Base-by-base conservation (phyloP, 2,797 vertebrate genomes). In the Echiichthys vipera region DNA sequence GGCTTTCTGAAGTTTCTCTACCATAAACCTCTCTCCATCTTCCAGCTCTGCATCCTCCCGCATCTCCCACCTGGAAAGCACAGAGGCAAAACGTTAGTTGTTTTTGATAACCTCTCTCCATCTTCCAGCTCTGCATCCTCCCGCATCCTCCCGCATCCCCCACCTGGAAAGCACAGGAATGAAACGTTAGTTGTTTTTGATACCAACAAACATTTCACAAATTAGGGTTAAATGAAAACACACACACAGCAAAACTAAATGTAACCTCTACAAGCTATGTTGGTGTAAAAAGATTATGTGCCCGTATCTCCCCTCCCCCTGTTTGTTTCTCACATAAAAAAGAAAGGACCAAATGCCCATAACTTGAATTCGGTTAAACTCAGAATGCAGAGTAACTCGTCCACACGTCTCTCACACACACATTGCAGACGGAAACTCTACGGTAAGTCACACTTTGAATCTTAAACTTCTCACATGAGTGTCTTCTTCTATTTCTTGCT, bases 131-230 rank as follows among this genome's bases (percentile, higher is more conserved):
- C 91, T 29, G 95, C 95, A 40, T 74, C 93, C 36, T 96, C 94
- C 89, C 93, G 96, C n/a, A n/a, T n/a, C n/a, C n/a, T n/a, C n/a
- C n/a, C n/a, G n/a, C 95, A 97, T 96, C 91, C 99, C 98, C 97
- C 98, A 99, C 88, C 97, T 99, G 95, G 85, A 95, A 95, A 77
- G 59, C 65, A 80, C 75, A 84, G 34, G 72, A 29, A 56, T 43
- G 71, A 24, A 80, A 69, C n/a, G 61, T 65, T n/a, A 67, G 50
- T 34, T 59, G 69, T 78, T 77, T n/a, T 86, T 47, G 74, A 68
- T 55, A 55, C 56, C 42, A 58, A 71, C 49, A 63, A 65, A 68
- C 42, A 71, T 17, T 64, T 65, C 46, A 30, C 18, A n/a, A n/a
- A n/a, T n/a, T 22, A 46, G 34, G 34, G 47, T 63, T 78, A 72